These are phyloP conservation scores for Corydoras maculifer DNA, from an alignment of 2,113 vertebrate genomes.

Conservation along the genomic window DNA sequence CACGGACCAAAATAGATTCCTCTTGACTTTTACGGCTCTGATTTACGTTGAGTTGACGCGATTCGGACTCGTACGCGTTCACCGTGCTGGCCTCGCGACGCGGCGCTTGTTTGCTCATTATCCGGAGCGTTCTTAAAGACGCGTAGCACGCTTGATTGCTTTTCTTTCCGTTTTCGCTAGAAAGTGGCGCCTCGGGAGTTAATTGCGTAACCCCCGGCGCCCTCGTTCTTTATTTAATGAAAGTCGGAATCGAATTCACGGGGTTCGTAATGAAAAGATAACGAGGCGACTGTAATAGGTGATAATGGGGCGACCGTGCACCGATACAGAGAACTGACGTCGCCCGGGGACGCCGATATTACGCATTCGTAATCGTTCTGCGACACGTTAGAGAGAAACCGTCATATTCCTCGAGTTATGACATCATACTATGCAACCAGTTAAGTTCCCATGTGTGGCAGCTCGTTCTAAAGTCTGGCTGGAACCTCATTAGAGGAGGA, in stretches of 20 bases:
- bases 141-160: neutral
- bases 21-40: too few species aligned
- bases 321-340: neutral
- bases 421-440: too few species aligned
- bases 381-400: too few species aligned
- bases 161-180: neutral
- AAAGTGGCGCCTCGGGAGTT: neutral
- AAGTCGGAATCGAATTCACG: conserved; percentile 3
- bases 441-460: too few species aligned
- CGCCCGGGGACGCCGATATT: neutral
- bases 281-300: neutral
- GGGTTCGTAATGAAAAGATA: neutral
- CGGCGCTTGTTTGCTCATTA: neutral
- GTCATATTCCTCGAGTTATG: too few species aligned
- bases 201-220: neutral
- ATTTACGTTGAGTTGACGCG: too few species aligned
- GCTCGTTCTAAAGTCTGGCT: too few species aligned
- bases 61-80: too few species aligned
- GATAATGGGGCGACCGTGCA: neutral
- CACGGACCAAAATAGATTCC: too few species aligned
- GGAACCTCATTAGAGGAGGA: too few species aligned
- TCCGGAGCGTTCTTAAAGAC: neutral
- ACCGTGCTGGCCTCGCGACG: too few species aligned
- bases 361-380: too few species aligned
- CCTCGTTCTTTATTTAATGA: conserved; percentile 15